Base-by-base conservation (phyloP, 1,140 invertebrate genomes). In the Brachionus rotundiformis region DNA sequence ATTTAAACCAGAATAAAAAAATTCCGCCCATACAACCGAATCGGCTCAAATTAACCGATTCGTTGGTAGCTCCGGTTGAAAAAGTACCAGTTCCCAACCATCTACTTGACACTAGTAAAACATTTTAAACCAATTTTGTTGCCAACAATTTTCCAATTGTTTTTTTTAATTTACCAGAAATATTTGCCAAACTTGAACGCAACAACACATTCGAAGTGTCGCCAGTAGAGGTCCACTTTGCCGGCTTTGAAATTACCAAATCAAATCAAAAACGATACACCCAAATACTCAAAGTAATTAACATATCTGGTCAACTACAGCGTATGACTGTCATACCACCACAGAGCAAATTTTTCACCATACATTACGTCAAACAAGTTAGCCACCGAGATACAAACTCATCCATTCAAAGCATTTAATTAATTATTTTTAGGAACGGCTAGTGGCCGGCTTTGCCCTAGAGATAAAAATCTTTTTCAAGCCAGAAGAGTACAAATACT, bases 401-500 rank as follows among this genome's bases (percentile, higher is more conserved):
- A 39, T 39, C 29, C 0, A 3, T 27, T 77, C 23, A 16, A 16
- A 33, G 2, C 19, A 8, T 39, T 80, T 3, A 27, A 25, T 59
- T 41, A 80, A 63, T 23, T n/a, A 39, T 29, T 33, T 33, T 76
- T 2, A 73, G 80, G 71, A 82, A 59, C 11, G 54, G 23, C 11
- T 82, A n/a, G 81, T 79, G 13, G 25, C 81, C 7, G 75, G 75
- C 8, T 76, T 76, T 79, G 39, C 75, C 3, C 63, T 88, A 25
- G 85, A 87, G 7, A 88, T 87, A 82, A 84, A 82, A 5, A 82
- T 88, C 33, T 87, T 87, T 68, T 88, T 88, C 82, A 84, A 68
- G 27, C 86, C 87, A 6, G 85, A 87, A 83, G 87, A 88, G 83
- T 88, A 86, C 85, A 82, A 87, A 76, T 88, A 88, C 76, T 88